Conservation (phyloP, 2,888 invertebrate species). For the Suillia variegata region DNA sequence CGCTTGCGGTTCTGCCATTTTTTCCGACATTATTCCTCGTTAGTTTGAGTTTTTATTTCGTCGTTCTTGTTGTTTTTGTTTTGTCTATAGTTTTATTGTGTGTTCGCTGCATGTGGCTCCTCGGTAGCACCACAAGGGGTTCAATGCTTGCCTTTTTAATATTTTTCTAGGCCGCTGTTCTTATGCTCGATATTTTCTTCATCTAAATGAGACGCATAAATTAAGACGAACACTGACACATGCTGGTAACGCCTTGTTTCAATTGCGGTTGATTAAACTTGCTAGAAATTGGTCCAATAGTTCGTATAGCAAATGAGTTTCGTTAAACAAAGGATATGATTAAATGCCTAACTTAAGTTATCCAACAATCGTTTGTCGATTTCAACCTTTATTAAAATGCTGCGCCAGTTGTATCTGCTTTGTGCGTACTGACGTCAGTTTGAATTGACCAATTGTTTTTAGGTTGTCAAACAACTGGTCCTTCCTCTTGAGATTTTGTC, state of each 20-base stretch:
- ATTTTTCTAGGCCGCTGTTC: background rate
- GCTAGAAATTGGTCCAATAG: too few relatives aligned
- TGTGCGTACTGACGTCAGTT: too few relatives aligned
- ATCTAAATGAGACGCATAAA: conserved; percentile 2
- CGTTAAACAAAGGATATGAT: too few relatives aligned
- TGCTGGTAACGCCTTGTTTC: background rate
- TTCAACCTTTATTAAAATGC: too few relatives aligned
- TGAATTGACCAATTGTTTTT: too few relatives aligned
- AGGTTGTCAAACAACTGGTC: too few relatives aligned
- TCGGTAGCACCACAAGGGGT: background rate
- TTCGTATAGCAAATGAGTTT: too few relatives aligned
- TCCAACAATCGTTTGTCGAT: too few relatives aligned
- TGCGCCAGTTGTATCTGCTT: too few relatives aligned
- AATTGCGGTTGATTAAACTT: too few relatives aligned
- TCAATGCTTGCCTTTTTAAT: background rate
- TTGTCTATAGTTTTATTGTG: conserved; percentile 4
- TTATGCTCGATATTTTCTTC: background rate
- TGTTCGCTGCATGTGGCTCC: background rate
- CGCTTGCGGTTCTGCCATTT: background rate
- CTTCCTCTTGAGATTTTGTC: too few relatives aligned
- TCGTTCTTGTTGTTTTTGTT: background rate
- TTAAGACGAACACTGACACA: background rate
- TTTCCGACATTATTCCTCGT: background rate
- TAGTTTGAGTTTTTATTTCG: background rate
- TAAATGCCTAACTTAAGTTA: too few relatives aligned